Percentiles rank a stretch among this genome's conserved stretches.
phyloP scores from a whole-genome alignment of 1,140 invertebrate genomes.

The Penaeus indicus region DNA sequence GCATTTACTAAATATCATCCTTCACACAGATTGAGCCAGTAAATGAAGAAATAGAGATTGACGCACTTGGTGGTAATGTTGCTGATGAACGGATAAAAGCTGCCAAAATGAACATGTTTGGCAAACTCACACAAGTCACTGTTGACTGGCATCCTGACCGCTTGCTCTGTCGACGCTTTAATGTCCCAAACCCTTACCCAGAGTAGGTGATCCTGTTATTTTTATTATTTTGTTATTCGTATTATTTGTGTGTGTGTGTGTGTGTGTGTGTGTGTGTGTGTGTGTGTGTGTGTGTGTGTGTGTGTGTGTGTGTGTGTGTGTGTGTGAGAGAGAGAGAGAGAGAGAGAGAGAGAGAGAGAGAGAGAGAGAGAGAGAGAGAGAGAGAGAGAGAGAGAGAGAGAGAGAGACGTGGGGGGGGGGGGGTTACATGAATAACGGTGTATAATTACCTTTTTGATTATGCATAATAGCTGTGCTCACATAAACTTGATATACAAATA shows the following conservation, averaged over 20 bases:
- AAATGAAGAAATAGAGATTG: background rate
- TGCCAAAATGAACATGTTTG: constrained; percentile 86
- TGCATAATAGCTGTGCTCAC: background rate
- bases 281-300: too few species aligned
- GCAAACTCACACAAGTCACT: constrained; percentile 81
- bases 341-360: too few species aligned
- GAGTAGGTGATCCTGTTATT: constrained; percentile 70
- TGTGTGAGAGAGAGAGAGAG: too few species aligned
- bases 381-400: too few species aligned
- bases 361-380: too few species aligned
- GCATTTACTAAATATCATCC: background rate
- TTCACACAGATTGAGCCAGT: background rate
- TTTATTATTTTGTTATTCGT: background rate
- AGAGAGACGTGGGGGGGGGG: too few species aligned
- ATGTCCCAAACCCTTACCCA: constrained; percentile 88
- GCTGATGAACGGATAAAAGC: constrained; percentile 73
- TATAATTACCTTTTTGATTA: background rate
- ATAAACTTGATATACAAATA: background rate
- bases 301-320: too few species aligned
- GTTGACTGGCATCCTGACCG: constrained; percentile 87
- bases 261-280: too few species aligned
- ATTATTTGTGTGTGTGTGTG: too few species aligned
- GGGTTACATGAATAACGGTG: background rate
- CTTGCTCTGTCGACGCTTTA: constrained; percentile 92
- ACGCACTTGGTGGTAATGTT: constrained; percentile 4